Evolutionary conservation across 2,113 vertebrate genomes (phyloP).

Genomic region (Sclerurus mexicanus): DNA sequence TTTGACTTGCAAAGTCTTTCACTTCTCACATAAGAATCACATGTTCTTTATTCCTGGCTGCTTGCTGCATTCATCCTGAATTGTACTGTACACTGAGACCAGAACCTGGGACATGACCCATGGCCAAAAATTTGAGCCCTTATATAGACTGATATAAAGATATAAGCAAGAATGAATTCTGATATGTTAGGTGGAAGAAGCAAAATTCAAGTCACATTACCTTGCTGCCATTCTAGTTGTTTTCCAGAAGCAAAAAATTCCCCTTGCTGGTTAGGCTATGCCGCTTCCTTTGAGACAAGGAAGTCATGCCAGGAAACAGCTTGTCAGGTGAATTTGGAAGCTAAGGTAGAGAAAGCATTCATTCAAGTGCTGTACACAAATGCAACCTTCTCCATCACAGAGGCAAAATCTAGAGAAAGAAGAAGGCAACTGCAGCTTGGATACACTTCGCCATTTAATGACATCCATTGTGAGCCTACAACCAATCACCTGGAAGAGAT

Average conservation of each 20-base stretch:
- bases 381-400: background rate
- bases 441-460: background rate
- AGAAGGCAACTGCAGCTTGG: background rate
- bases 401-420: background rate
- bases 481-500: background rate
- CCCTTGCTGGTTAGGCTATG: fast-evolving
- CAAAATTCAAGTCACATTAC: background rate
- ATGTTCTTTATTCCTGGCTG: background rate
- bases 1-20: background rate
- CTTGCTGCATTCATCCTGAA: background rate
- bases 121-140: background rate
- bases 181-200: background rate
- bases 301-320: background rate
- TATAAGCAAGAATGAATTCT: background rate
- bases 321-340: background rate
- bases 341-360: background rate
- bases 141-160: background rate
- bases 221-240: background rate
- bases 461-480: background rate
- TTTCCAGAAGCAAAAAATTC: background rate
- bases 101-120: background rate
- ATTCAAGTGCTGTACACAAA: background rate
- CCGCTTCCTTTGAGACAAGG: background rate
- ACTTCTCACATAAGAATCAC: background rate
- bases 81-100: background rate